Evolutionary conservation across 2,797 vertebrate species (phyloP).

Genomic region (Lacerta viridis): DNA sequence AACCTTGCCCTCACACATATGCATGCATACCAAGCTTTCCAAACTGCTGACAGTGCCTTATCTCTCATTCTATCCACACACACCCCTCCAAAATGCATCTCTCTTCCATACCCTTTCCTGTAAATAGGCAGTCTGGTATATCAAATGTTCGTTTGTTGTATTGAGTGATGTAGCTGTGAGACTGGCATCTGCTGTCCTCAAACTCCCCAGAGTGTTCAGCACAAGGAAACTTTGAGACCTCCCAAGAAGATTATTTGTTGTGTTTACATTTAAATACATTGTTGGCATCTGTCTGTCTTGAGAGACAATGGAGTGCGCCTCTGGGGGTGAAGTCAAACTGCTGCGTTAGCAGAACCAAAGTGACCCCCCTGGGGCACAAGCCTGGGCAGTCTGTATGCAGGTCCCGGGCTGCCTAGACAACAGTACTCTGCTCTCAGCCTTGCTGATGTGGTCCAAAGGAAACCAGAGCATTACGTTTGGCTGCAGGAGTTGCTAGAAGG

Average conservation of each 20-base stretch:
- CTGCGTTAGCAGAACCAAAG: too few species aligned
- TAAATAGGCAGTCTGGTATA: slow-evolving; percentile 1
- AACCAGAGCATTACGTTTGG: too few species aligned
- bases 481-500: too few species aligned
- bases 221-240: background rate
- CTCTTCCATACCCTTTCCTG: slow-evolving; percentile 21
- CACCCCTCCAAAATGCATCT: slow-evolving; percentile 8
- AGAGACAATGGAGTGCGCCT: too few species aligned
- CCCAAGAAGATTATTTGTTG: background rate
- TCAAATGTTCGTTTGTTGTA: slow-evolving; percentile 30
- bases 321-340: too few species aligned
- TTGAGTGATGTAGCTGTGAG: slow-evolving; percentile 32
- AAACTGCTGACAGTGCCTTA: background rate
- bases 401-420: too few species aligned
- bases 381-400: too few species aligned
- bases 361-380: too few species aligned
- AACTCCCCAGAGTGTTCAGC: background rate
- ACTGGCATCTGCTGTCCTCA: background rate
- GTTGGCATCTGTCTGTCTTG: too few species aligned
- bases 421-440: too few species aligned
- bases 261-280: background rate
- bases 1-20: background rate
- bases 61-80: background rate
- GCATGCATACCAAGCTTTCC: background rate
- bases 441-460: too few species aligned